These are phyloP conservation scores for Tortrix viridana DNA, from an alignment of 2,888 invertebrate genomes.

Conservation along the genomic window DNA sequence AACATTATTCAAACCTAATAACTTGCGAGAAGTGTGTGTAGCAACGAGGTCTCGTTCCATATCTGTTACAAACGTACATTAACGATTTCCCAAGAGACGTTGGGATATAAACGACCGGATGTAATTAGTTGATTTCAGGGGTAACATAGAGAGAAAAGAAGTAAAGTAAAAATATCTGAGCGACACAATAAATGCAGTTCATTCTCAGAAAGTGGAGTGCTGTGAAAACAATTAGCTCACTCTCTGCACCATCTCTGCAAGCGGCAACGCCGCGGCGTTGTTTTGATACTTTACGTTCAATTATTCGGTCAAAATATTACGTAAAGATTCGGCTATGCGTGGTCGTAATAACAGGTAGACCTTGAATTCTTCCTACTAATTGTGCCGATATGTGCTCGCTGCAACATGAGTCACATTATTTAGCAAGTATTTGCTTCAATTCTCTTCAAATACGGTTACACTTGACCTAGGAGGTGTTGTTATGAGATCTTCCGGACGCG, in stretches of 20 bases:
- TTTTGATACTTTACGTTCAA: conserved; percentile 18
- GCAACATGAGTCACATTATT: conserved; percentile 30
- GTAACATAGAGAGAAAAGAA: neutral
- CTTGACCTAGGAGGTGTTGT: conserved; percentile 28
- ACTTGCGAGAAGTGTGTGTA: conserved; percentile 30
- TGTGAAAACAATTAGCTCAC: conserved; percentile 28
- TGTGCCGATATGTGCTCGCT: conserved; percentile 36
- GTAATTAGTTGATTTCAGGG: conserved; percentile 1
- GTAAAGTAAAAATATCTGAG: neutral
- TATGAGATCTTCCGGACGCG: conserved; percentile 21
- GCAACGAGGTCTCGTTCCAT: conserved; percentile 35
- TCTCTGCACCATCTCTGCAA: conserved; percentile 11
- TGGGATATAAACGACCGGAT: conserved; percentile 14
- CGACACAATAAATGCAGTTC: conserved; percentile 3
- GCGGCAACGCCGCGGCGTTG: neutral
- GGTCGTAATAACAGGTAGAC: conserved; percentile 37
- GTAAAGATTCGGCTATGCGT: conserved; percentile 42
- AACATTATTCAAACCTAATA: conserved; percentile 38
- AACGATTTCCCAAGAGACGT: conserved; percentile 28
- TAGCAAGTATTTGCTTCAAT: conserved; percentile 6
- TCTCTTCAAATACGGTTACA: conserved; percentile 10
- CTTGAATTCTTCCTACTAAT: conserved; percentile 42
- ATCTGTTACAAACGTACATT: conserved; percentile 35
- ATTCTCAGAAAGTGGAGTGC: conserved; percentile 3
- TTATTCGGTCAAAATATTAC: conserved; percentile 39